phyloP scores from a whole-genome alignment of 2,113 vertebrate species.

The Oenanthe melanoleuca region DNA sequence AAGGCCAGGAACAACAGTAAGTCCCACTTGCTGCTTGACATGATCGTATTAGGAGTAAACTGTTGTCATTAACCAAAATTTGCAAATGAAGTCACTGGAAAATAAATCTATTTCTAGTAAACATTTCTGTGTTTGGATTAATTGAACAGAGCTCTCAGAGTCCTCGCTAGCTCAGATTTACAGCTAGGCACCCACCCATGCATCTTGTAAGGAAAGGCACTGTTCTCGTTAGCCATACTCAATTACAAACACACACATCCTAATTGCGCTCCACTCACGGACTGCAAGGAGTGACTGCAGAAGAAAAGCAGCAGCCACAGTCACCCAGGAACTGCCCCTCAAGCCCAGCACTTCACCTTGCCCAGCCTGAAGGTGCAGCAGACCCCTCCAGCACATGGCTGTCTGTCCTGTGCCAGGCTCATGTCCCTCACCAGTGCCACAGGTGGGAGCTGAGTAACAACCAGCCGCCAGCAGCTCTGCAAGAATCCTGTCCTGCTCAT shows the following conservation, averaged over 20 bases:
- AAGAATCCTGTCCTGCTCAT: fast-evolving
- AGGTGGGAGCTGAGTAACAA: background rate
- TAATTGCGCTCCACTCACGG: background rate
- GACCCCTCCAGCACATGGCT: fast-evolving
- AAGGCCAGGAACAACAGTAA: slow-evolving; percentile 43
- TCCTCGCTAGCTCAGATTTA: background rate
- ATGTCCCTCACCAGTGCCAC: fast-evolving
- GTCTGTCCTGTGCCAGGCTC: fast-evolving
- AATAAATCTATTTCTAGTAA: slow-evolving; percentile 20
- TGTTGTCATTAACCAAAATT: slow-evolving; percentile 44
- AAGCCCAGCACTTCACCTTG: background rate
- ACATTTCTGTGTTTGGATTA: slow-evolving; percentile 20
- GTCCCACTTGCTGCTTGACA: slow-evolving; percentile 47
- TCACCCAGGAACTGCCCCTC: background rate
- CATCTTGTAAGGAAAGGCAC: background rate
- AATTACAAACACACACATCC: background rate
- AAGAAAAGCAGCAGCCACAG: background rate
- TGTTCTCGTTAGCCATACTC: background rate
- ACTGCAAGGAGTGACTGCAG: fast-evolving
- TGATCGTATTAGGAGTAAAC: slow-evolving; percentile 42
- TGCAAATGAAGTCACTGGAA: slow-evolving; percentile 45
- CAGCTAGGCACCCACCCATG: background rate
- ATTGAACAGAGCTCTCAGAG: background rate
- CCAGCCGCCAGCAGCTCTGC: background rate
- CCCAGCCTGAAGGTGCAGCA: background rate